These are phyloP conservation scores for Dendroctonus ponderosae DNA, from an alignment of 1,140 invertebrate genomes.

Conservation along the genomic window DNA sequence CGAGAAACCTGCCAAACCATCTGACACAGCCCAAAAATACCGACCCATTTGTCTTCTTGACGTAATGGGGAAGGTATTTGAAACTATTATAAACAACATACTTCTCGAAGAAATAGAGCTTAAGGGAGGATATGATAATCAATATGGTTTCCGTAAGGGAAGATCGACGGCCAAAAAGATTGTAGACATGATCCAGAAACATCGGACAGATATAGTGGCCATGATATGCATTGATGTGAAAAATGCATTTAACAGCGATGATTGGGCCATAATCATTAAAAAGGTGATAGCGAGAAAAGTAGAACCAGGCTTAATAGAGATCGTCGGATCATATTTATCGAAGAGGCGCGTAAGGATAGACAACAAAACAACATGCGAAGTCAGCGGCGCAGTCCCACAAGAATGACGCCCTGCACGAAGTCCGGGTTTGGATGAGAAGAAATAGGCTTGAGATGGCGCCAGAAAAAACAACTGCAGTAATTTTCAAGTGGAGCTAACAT, in stretches of 20 bases:
- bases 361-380: too few species aligned
- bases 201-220: background rate
- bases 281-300: background rate
- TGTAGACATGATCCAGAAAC: background rate
- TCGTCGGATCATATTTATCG: background rate
- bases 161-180: conserved; percentile 34
- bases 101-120: conserved; percentile 14
- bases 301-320: background rate
- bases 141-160: conserved; percentile 45
- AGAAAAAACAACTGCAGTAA: too few species aligned
- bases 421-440: too few species aligned
- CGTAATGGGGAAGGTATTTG: conserved; percentile 35
- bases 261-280: background rate
- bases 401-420: too few species aligned
- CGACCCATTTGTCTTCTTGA: conserved; percentile 38
- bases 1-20: background rate
- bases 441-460: too few species aligned
- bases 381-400: too few species aligned
- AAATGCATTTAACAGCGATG: background rate
- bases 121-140: conserved; percentile 23
- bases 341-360: too few species aligned
- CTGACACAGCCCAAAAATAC: background rate
- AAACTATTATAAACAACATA: conserved; percentile 31
- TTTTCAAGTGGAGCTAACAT: too few species aligned
- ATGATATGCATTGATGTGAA: background rate